Evolutionary conservation across 1,140 invertebrate species (phyloP), one percentile per base, ranked within the genome.

Genomic region (Paraescarpia echinospica): DNA sequence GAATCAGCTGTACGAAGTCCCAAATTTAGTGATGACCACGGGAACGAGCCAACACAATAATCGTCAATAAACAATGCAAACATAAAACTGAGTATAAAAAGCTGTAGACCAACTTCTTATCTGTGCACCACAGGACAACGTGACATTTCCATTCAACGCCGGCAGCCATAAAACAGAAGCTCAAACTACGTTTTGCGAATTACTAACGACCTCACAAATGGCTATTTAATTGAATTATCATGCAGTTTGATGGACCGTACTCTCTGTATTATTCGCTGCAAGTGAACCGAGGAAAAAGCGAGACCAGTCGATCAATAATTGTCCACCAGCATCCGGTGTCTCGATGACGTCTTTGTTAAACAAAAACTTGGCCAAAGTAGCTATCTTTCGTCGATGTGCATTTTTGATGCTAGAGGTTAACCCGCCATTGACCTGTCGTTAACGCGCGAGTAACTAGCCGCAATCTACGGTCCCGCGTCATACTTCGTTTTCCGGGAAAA

Each of bases 181-280:
- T 51, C 18, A 51, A 8, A 51, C 59, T 14, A 22, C 27, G 59
- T 27, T 27, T 77, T 18, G 59, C 2, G 4, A 77, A 77, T 77
- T 77, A 77, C 22, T 12, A 77, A 77, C 59, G 59, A 77, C 27
- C 59, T 18, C 27, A 77, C 59, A 77, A 77, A 77, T 77, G 59
- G 59, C 27, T 77, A 77, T 77, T 77, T 77, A 77, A 77, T 77
- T 77, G 59, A 77, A 77, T 77, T 77, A 77, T 77, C 59, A 77
- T 14, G 59, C 1, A 18, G 8, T 31, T 77, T 77, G 12, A 18
- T 77, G 22, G 59, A 27, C 59, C 59, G 22, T 77, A 77, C 9
- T 1, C 48, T 51, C 59, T 18, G 59, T 77, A 77, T 77, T 77
- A 77, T 77, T 77, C 59, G 2, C 59, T 77, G 12, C 22, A 6